Percentiles rank a stretch among this genome's conserved stretches.
Evolutionary conservation across 1,140 invertebrate genomes (phyloP).

Genomic region (Carposina sasakii): DNA sequence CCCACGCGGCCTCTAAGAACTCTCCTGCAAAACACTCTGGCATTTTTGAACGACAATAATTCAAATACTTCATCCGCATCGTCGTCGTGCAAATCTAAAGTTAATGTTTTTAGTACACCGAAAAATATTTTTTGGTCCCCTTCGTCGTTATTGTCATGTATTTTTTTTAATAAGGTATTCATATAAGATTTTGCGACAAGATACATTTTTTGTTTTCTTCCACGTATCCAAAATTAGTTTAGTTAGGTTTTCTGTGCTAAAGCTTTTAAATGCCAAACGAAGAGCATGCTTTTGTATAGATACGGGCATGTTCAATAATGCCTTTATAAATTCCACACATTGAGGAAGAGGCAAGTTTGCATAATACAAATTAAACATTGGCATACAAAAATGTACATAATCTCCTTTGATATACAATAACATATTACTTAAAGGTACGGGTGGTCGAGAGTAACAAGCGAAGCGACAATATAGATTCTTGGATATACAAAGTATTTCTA

Average conservation of each 20-base stretch:
- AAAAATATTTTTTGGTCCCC: slow-evolving; percentile 21
- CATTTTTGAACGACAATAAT: slow-evolving; percentile 15
- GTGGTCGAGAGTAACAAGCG: slow-evolving; percentile 39
- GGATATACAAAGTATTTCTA: slow-evolving; percentile 27
- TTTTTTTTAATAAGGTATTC: slow-evolving; percentile 34
- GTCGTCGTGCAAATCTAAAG: slow-evolving; percentile 29
- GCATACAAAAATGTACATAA: slow-evolving; percentile 41
- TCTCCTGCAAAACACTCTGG: slow-evolving; percentile 22
- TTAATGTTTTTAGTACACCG: slow-evolving; percentile 35
- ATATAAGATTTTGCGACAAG: slow-evolving; percentile 38
- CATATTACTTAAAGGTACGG: slow-evolving; percentile 31
- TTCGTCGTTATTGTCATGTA: slow-evolving; percentile 8
- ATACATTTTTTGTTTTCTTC: slow-evolving; percentile 45
- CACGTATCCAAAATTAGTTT: slow-evolving; percentile 32
- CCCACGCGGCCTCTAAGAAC: slow-evolving; percentile 32
- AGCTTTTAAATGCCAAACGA: slow-evolving; percentile 42
- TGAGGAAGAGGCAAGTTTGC: slow-evolving; percentile 31
- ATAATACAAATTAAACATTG: slow-evolving; percentile 39
- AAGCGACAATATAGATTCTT: slow-evolving; percentile 41
- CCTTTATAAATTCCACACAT: slow-evolving; percentile 35
- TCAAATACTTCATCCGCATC: slow-evolving; percentile 38
- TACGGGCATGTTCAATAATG: slow-evolving; percentile 35
- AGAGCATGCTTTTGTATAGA: slow-evolving; percentile 51
- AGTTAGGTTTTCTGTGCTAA: slow-evolving; percentile 29
- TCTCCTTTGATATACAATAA: slow-evolving; percentile 45